Evolutionary conservation across 2,888 invertebrate species (phyloP), one percentile per base, ranked within the genome.

Genomic region (Microplitis deprimator): DNA sequence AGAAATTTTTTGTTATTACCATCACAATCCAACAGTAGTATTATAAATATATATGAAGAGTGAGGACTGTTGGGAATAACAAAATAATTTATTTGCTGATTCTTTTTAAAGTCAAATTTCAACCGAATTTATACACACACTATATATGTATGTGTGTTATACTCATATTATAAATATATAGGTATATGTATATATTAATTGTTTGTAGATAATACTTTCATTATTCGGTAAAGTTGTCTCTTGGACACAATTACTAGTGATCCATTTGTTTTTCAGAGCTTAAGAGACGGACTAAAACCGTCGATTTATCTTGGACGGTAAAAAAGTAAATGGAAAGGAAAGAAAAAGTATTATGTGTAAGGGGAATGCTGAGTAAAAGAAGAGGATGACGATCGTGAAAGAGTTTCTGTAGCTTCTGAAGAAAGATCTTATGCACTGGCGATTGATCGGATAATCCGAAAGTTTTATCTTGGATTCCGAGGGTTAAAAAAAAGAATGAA

Each of bases 281-380:
- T 64, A 50, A 50, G 50, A 41, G 50, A 67, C 50, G 29, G 38
- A 10, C 1, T 50, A 64, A 68, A 69, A 62, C 78, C 41, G 39
- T 68, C 75, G 78, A 78, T 78, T 75, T 73, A 77, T 77, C 75
- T 73, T 64, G 68, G 59, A 69, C 67, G 62, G 76, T 40, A 78
- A 61, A 76, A 76, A 68, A 75, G 72, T 71, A 60, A 76, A 68
- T 67, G 65, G 68, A 74, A 65, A 40, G 59, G 61, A 79, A 78
- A 76, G 79, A 80, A 80, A 79, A 79, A 77, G 81, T 50, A 50
- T 50, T 79, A 79, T 73, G 80, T 78, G 83, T 82, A 79, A 79
- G 79, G 67, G 62, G 40, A 40, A n/a, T 13, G 50, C 6, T 17
- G 17, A 13, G 50, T 50, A 50, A 50, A 62, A 41, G 73, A n/a